Percentiles rank a stretch among this genome's conserved stretches.
Conservation (phyloP, 2,797 vertebrate species). For the Sebastes aleutianus region DNA sequence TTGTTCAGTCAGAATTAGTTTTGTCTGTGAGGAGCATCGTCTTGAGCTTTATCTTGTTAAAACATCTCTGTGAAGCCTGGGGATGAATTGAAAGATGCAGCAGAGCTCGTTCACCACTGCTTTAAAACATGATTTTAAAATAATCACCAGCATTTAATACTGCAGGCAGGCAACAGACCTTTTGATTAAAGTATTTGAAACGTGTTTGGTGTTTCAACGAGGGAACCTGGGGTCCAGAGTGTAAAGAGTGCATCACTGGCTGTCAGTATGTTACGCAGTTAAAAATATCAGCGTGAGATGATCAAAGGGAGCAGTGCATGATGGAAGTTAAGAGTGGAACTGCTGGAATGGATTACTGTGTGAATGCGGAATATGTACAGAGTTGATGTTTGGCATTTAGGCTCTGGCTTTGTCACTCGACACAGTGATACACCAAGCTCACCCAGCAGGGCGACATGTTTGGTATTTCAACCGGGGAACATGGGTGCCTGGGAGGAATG, state of each 20-base stretch:
- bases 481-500: background rate
- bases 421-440: background rate
- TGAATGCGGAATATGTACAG: background rate
- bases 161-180: slow-evolving; percentile 15
- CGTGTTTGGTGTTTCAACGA: slow-evolving; percentile 17
- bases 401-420: background rate
- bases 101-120: background rate
- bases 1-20: slow-evolving; percentile 3
- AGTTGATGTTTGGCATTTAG: background rate
- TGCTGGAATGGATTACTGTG: background rate
- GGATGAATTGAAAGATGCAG: slow-evolving; percentile 2
- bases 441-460: background rate
- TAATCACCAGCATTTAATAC: slow-evolving; percentile 14
- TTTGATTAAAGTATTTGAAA: slow-evolving; percentile 50
- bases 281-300: slow-evolving; percentile 5
- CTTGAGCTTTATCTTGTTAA: background rate
- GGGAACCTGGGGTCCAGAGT: background rate
- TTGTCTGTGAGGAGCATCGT: background rate
- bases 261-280: background rate
- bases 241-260: background rate
- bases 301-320: slow-evolving; percentile 11
- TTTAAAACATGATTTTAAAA: slow-evolving; percentile 29
- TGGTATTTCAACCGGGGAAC: background rate
- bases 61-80: background rate
- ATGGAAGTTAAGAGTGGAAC: background rate